These are phyloP conservation scores for Helogale parvula DNA, from an alignment of 2,113 vertebrate species.

Conservation along the genomic window DNA sequence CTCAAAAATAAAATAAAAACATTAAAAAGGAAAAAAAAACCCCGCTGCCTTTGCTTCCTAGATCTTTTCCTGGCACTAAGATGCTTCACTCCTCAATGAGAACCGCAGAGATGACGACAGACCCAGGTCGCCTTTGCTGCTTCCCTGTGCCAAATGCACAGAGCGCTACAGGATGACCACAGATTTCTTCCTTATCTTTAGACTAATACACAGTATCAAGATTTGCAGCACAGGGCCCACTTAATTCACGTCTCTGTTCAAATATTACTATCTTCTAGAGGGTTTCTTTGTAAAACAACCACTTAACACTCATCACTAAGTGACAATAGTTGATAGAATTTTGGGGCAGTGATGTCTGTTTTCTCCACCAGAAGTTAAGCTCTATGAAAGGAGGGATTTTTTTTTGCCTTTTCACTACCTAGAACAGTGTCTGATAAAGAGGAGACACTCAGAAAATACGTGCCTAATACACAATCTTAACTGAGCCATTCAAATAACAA, in stretches of 20 bases:
- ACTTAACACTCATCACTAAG: background rate
- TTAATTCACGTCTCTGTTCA: conserved; percentile 20
- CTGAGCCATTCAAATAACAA: background rate
- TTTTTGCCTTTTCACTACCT: background rate
- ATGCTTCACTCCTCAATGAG: background rate
- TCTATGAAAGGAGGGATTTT: background rate
- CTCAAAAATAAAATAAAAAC: too few relatives aligned
- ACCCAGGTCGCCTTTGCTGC: background rate
- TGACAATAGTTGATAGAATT: background rate
- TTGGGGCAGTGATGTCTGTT: background rate
- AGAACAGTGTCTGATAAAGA: background rate
- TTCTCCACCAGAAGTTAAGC: conserved; percentile 43
- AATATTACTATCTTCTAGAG: background rate
- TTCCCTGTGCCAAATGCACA: background rate
- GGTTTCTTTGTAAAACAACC: background rate
- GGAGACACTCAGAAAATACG: conserved; percentile 6
- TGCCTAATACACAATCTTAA: conserved; percentile 26
- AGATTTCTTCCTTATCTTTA: conserved; percentile 27
- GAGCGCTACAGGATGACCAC: background rate
- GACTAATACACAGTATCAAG: background rate
- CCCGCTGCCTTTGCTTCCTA: background rate
- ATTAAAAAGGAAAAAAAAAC: background rate
- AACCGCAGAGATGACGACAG: background rate
- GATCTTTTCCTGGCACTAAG: background rate
- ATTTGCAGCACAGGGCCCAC: background rate